Percentiles rank a stretch among this genome's conserved stretches.
These are phyloP conservation scores for Crotalus helleri DNA, from an alignment of 2,113 vertebrate genomes.

Conservation along the genomic window DNA sequence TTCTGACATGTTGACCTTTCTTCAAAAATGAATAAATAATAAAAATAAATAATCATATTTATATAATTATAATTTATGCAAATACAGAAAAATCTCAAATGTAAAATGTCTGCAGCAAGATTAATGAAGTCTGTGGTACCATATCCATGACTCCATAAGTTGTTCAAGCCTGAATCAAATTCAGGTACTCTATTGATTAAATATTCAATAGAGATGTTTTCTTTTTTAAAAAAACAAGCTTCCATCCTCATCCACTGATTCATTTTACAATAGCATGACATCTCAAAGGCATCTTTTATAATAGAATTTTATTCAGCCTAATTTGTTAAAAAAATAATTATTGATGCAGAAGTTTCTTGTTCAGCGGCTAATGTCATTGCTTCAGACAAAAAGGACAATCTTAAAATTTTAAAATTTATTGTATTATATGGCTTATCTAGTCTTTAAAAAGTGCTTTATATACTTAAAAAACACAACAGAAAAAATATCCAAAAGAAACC, in stretches of 20 bases:
- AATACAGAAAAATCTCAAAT: neutral
- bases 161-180: neutral
- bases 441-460: slow-evolving; percentile 1
- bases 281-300: slow-evolving; percentile 21
- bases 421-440: slow-evolving; percentile 19
- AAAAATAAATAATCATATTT: neutral
- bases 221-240: neutral
- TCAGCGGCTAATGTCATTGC: slow-evolving; percentile 11
- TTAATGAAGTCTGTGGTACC: neutral
- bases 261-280: slow-evolving; percentile 12
- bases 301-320: slow-evolving; percentile 25
- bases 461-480: neutral
- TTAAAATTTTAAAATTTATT: slow-evolving; percentile 8
- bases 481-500: neutral
- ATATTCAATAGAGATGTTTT: slow-evolving; percentile 13
- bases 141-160: neutral
- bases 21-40: neutral
- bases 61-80: neutral
- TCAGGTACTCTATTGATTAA: slow-evolving; percentile 14
- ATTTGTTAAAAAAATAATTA: slow-evolving; percentile 27
- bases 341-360: slow-evolving; percentile 14
- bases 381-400: slow-evolving; percentile 15
- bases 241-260: slow-evolving; percentile 3
- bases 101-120: neutral
- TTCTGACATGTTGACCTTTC: neutral